Evolutionary conservation across 1,140 invertebrate species (phyloP).

Genomic region (Ceratosolen fusciceps): DNA sequence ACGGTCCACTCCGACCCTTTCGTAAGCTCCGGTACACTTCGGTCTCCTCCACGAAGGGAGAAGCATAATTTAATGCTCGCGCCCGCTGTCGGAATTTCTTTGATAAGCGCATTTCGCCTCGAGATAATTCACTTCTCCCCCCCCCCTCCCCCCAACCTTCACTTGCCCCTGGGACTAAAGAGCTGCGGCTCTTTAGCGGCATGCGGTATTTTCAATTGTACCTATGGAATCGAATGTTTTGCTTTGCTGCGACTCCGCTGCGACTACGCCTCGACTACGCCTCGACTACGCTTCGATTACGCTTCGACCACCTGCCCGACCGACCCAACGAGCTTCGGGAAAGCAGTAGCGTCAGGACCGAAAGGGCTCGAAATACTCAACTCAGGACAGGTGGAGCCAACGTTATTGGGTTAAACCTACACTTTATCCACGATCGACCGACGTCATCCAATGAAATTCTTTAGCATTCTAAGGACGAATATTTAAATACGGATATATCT

Average conservation of each 20-base stretch:
- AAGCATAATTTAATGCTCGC: constrained; percentile 11
- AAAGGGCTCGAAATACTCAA: too few relatives aligned
- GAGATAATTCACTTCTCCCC: not conserved
- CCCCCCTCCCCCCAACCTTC: not conserved
- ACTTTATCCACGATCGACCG: too few relatives aligned
- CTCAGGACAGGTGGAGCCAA: too few relatives aligned
- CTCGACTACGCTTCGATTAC: not conserved
- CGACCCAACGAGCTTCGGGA: too few relatives aligned
- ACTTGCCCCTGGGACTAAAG: not conserved
- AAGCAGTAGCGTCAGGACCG: too few relatives aligned
- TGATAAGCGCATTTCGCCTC: not conserved
- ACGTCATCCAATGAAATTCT: constrained; percentile 1
- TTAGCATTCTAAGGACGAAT: constrained; percentile 6
- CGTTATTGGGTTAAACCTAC: too few relatives aligned
- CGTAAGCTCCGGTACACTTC: not conserved
- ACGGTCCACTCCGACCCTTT: not conserved
- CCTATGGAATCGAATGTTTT: not conserved
- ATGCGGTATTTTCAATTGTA: constrained; percentile 7
- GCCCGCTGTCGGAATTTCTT: not conserved
- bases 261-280: not conserved
- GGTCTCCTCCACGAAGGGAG: not conserved
- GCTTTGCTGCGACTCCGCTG: not conserved
- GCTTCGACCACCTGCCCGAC: too few relatives aligned
- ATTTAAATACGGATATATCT: constrained; percentile 16
- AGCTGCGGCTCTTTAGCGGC: not conserved